Base-by-base conservation (phyloP, 2,888 invertebrate species). In the Acleris emargana region DNA sequence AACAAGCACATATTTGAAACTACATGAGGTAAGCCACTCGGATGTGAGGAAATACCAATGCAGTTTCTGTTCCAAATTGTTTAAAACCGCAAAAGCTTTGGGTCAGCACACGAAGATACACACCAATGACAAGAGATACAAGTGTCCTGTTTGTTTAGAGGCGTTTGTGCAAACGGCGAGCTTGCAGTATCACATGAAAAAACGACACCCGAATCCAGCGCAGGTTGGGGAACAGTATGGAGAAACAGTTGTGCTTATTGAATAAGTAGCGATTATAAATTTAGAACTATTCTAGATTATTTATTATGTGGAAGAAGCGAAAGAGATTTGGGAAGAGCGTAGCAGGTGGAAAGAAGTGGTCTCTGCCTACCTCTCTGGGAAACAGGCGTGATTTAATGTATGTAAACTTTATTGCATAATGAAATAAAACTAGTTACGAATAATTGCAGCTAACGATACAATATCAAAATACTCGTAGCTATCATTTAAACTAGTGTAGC, bases 51-150 rank as follows among this genome's bases (percentile, higher is more conserved):
- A 72, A 20, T 75, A 75, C 51, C 66, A 70, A 17, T 80, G 79
- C 57, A 45, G 67, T 3, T 67, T 68, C n/a, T 80, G 80, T 60
- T 67, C 69, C 0, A 76, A 78, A 58, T 64, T 69, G 16, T 78
- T 78, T 16, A 28, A 49, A 38, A 57, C 55, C 13, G 5, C 16
- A 6, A 58, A 22, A 13, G 59, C 58, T 42, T 28, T 70, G 54
- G 20, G 9, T n/a, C n/a, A 20, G 18, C 72, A 71, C 32, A 52
- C 20, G 50, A 66, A 43, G 11, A 62, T 68, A 38, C 63, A 68
- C 47, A 22, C 67, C 43, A 64, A 64, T 32, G 67, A 68, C 22
- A 64, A 51, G 32, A 63, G 58, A 28, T 45, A 60, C 0, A 22
- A 45, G 1, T 69, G 69, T 51, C 25, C 51, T 4, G 5, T 60